Evolutionary conservation across 2,888 invertebrate genomes (phyloP).

Genomic region (Gnatocerus cornutus): DNA sequence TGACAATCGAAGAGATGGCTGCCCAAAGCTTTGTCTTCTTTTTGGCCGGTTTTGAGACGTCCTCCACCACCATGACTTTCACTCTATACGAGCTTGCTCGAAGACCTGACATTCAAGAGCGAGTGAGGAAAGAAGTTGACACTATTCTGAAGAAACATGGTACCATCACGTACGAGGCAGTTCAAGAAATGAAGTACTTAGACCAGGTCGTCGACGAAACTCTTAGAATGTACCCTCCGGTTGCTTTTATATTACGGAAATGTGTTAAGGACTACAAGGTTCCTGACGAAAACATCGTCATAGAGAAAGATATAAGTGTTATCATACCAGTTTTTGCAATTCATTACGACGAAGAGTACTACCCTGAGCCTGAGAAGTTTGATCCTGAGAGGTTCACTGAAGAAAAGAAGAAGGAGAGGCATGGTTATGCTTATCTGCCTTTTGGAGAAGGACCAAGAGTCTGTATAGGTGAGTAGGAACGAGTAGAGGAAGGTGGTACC

Average conservation of each 20-base stretch:
- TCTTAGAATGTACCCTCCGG: constrained; percentile 64
- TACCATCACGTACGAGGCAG: constrained; percentile 44
- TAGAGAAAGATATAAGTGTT: constrained; percentile 62
- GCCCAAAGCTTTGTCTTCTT: constrained; percentile 77
- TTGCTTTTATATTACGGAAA: constrained; percentile 25
- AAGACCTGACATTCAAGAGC: constrained; percentile 43
- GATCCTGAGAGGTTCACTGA: constrained; percentile 54
- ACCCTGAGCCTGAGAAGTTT: constrained; percentile 59
- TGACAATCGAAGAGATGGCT: constrained; percentile 61
- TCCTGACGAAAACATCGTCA: constrained; percentile 59
- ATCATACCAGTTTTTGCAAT: constrained; percentile 60
- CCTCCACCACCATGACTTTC: constrained; percentile 49
- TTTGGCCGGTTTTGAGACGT: constrained; percentile 67
- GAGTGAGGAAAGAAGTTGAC: constrained; percentile 42
- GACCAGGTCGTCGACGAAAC: constrained; percentile 68
- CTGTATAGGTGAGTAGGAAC: constrained; percentile 55
- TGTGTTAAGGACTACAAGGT: constrained; percentile 58
- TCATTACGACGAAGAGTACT: constrained; percentile 62
- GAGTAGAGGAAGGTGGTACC: background rate
- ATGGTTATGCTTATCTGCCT: constrained; percentile 47
- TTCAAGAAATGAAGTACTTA: constrained; percentile 59
- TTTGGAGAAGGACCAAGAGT: constrained; percentile 54
- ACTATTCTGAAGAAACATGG: constrained; percentile 28
- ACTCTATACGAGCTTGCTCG: constrained; percentile 45
- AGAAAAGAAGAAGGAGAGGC: constrained; percentile 53